Conservation (phyloP, 2,797 vertebrate species). For the Australoheros facetus region DNA sequence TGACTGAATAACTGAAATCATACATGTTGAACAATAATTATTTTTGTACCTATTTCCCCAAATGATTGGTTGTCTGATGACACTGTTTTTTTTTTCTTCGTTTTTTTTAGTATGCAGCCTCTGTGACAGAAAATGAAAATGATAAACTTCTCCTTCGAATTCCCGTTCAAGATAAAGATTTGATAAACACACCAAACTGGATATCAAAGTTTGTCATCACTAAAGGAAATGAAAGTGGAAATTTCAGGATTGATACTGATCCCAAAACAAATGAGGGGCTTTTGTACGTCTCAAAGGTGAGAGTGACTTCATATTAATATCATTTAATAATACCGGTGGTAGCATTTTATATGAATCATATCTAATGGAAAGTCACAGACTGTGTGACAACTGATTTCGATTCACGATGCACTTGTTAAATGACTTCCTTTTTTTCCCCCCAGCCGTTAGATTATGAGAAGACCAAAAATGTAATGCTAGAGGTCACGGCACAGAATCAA, state of each 20-base stretch:
- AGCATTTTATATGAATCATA: neutral
- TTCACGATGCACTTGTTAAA: neutral
- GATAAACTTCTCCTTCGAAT: slow-evolving; percentile 83
- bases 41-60: neutral
- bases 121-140: slow-evolving; percentile 83
- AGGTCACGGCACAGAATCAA: slow-evolving; percentile 83
- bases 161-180: slow-evolving; percentile 84
- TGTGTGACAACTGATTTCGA: neutral
- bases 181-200: slow-evolving; percentile 81
- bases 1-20: fast-evolving
- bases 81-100: neutral
- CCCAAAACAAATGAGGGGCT: slow-evolving; percentile 86
- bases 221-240: slow-evolving; percentile 85
- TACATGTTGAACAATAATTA: neutral
- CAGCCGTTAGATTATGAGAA: slow-evolving; percentile 87
- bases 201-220: slow-evolving; percentile 82
- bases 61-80: fast-evolving
- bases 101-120: slow-evolving; percentile 66
- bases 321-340: too few relatives aligned
- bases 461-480: slow-evolving; percentile 67
- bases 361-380: neutral
- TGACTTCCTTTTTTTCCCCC: neutral
- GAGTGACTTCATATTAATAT: neutral
- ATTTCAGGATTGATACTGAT: slow-evolving; percentile 88
- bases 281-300: slow-evolving; percentile 85